Evolutionary conservation across 2,888 invertebrate species (phyloP).

Genomic region (Mantis religiosa): DNA sequence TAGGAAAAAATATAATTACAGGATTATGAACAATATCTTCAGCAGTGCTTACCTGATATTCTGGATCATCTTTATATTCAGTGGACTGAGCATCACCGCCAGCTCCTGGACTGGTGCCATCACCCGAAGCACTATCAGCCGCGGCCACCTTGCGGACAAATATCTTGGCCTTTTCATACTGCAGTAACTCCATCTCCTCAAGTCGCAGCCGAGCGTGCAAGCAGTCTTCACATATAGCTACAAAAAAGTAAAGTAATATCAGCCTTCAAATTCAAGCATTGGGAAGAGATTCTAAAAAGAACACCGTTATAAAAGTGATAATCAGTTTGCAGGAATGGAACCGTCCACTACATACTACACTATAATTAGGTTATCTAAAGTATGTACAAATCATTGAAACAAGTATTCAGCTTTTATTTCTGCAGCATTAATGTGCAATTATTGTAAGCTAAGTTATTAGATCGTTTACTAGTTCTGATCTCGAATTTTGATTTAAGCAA

Average conservation of each 20-base stretch:
- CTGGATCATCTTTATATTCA: neutral
- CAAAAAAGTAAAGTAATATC: neutral
- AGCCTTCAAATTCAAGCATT: neutral
- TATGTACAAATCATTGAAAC: no score
- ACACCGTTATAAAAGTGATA: no score
- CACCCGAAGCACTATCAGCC: neutral
- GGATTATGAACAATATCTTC: no score
- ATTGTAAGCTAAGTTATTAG: no score
- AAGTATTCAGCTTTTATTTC: no score
- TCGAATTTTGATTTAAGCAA: no score
- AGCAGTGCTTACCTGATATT: neutral
- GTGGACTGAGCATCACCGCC: neutral
- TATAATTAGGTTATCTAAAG: no score
- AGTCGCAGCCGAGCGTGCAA: conserved; percentile 34
- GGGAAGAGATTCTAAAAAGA: neutral
- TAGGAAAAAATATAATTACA: no score
- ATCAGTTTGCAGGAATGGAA: no score
- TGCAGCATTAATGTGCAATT: no score
- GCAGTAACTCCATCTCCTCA: conserved; percentile 37
- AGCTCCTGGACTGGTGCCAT: neutral
- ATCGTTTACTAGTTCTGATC: no score
- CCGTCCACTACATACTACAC: no score
- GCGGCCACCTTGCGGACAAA: conserved; percentile 33
- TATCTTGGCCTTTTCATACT: conserved; percentile 38
- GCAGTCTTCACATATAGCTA: conserved; percentile 39